A percentile compares a stretch with the other conserved stretches of the same genome.
phyloP scores from a whole-genome alignment of 2,113 vertebrate species.

The Dolichallabes microphthalmus region DNA sequence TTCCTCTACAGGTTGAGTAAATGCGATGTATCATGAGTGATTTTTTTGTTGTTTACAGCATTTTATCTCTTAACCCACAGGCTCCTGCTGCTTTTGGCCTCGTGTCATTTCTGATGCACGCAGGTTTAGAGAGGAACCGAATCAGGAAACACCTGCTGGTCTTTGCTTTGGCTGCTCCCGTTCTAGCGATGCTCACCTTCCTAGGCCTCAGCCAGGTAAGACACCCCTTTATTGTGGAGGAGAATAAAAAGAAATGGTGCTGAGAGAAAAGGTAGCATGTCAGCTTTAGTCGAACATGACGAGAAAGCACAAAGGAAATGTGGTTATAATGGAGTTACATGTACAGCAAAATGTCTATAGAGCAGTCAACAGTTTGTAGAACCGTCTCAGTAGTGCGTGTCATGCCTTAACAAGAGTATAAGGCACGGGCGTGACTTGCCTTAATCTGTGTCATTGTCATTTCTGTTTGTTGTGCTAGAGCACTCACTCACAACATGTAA shows the following conservation, averaged over 20 bases:
- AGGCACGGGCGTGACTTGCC: neutral
- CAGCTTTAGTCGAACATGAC: neutral
- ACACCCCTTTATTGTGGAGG: neutral
- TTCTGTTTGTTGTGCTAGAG: neutral
- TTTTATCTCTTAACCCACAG: conserved; percentile 62
- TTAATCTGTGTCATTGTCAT: neutral
- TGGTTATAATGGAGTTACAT: neutral
- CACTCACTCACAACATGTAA: no score
- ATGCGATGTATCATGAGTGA: neutral
- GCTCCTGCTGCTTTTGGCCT: conserved; percentile 96
- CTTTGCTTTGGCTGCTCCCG: conserved; percentile 91
- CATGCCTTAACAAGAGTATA: neutral
- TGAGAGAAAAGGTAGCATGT: neutral
- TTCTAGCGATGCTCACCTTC: conserved; percentile 92
- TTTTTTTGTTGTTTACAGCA: neutral
- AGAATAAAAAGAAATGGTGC: neutral
- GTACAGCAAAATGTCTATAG: neutral
- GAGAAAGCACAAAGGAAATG: neutral
- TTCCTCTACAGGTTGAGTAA: neutral
- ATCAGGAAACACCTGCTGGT: conserved; percentile 96
- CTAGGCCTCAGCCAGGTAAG: conserved; percentile 93
- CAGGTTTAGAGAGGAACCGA: conserved; percentile 93
- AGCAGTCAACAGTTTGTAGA: neutral
- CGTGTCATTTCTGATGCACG: conserved; percentile 98
- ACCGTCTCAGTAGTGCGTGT: neutral